phyloP scores from a whole-genome alignment of 2,888 invertebrate genomes.

The Pachydiplax longipennis region DNA sequence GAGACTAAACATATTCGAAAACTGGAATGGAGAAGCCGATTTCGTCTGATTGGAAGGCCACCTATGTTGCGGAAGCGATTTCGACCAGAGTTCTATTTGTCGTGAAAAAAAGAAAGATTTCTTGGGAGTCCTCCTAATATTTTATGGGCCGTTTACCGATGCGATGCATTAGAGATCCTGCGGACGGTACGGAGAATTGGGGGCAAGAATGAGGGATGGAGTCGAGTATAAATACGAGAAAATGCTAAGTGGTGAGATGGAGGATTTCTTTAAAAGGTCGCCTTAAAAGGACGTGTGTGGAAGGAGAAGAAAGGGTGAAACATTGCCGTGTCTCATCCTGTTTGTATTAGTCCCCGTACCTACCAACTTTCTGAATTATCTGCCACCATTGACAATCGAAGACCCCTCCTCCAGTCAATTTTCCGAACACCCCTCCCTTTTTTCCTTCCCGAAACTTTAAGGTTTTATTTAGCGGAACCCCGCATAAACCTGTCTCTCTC shows the following conservation, averaged over 20 bases:
- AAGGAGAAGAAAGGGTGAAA: background rate
- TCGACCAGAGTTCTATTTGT: background rate
- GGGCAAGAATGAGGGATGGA: background rate
- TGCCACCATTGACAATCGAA: background rate
- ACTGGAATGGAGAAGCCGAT: background rate
- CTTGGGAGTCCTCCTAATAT: background rate
- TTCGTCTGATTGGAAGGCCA: background rate
- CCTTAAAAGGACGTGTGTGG: background rate
- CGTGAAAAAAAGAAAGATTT: background rate
- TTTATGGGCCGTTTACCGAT: background rate
- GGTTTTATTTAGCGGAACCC: conserved; percentile 15
- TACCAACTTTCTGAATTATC: background rate
- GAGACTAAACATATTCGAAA: background rate
- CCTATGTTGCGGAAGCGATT: background rate
- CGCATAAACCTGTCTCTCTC: conserved; percentile 28
- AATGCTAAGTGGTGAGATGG: background rate
- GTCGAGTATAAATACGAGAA: background rate
- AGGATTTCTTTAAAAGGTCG: background rate
- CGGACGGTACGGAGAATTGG: no score
- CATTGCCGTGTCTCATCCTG: background rate
- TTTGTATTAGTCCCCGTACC: background rate
- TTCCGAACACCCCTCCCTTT: background rate
- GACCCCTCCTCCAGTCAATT: background rate
- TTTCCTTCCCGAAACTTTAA: background rate
- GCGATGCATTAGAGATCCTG: background rate